Percentiles rank a stretch among this genome's conserved stretches.
These are phyloP conservation scores for Pyrrhosoma nymphula DNA, from an alignment of 2,888 invertebrate species.

Conservation along the genomic window DNA sequence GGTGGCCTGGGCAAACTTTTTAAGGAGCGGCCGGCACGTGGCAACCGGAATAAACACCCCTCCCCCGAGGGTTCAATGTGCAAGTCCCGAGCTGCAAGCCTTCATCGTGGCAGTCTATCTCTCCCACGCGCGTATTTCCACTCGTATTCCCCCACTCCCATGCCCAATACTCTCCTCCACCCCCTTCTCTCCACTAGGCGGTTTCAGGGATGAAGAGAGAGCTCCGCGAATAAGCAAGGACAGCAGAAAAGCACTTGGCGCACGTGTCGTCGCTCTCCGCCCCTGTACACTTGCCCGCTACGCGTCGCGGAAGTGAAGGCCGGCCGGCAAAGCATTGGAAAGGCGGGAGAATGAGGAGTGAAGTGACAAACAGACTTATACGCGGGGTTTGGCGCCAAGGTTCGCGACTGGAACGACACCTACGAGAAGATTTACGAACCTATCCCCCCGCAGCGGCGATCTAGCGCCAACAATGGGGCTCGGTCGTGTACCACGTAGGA, in stretches of 20 bases:
- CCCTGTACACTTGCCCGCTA: not conserved
- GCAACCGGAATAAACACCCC: not conserved
- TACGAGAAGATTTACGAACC: not conserved
- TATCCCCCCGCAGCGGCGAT: not conserved
- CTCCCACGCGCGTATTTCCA: too few relatives aligned
- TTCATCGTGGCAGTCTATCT: not conserved
- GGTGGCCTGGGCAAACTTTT: not conserved
- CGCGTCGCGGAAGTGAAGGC: not conserved
- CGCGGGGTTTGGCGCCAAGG: not conserved
- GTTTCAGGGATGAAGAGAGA: not conserved
- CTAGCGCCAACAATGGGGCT: not conserved
- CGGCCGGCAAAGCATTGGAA: not conserved
- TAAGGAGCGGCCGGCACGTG: not conserved
- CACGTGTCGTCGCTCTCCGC: not conserved
- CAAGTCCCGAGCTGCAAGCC: not conserved
- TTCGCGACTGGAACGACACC: conserved; percentile 18
- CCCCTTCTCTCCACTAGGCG: not conserved
- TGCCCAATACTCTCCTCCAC: not conserved
- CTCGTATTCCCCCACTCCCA: too few relatives aligned
- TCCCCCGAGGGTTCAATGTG: not conserved
- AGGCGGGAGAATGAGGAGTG: not conserved
- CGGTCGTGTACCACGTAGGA: not conserved
- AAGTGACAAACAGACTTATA: not conserved
- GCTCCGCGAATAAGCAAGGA: not conserved
- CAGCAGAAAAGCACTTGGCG: conserved; percentile 9